A percentile compares a stretch with the other conserved stretches of the same genome.
These are phyloP conservation scores for Oscheius sp. DNA, from an alignment of 2,888 invertebrate genomes.

Conservation along the genomic window DNA sequence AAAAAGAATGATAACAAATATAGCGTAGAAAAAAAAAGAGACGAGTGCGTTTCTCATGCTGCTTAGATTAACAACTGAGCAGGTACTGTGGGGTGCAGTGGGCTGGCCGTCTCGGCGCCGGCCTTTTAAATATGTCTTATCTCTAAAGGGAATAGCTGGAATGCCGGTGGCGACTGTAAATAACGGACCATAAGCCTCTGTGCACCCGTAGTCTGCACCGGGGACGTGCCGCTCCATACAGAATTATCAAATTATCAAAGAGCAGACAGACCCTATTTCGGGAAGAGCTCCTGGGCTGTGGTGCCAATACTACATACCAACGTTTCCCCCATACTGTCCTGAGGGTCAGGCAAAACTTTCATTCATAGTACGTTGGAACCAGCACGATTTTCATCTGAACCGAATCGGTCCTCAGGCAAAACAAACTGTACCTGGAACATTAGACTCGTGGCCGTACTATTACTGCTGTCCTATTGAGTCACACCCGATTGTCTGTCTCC, in stretches of 20 bases:
- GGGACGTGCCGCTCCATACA: not conserved
- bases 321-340: too few relatives aligned
- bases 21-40: slow-evolving; percentile 20
- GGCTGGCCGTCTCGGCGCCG: slow-evolving; percentile 33
- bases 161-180: slow-evolving; percentile 31
- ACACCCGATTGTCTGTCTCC: too few relatives aligned
- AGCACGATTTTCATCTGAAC: too few relatives aligned
- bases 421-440: too few relatives aligned
- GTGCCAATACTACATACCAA: too few relatives aligned
- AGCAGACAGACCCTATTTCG: too few relatives aligned
- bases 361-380: too few relatives aligned
- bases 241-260: not conserved
- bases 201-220: slow-evolving; percentile 31
- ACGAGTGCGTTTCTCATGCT: slow-evolving; percentile 23
- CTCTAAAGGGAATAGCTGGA: slow-evolving; percentile 19
- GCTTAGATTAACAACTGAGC: slow-evolving; percentile 6
- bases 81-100: slow-evolving; percentile 26
- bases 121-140: slow-evolving; percentile 22
- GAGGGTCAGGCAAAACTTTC: too few relatives aligned
- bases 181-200: slow-evolving; percentile 27
- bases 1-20: slow-evolving; percentile 4
- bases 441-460: too few relatives aligned
- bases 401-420: too few relatives aligned
- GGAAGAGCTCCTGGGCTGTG: too few relatives aligned
- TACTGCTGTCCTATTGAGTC: too few relatives aligned